These are phyloP conservation scores for Micropoecilia bifurca DNA, from an alignment of 2,797 vertebrate species.

Conservation along the genomic window DNA sequence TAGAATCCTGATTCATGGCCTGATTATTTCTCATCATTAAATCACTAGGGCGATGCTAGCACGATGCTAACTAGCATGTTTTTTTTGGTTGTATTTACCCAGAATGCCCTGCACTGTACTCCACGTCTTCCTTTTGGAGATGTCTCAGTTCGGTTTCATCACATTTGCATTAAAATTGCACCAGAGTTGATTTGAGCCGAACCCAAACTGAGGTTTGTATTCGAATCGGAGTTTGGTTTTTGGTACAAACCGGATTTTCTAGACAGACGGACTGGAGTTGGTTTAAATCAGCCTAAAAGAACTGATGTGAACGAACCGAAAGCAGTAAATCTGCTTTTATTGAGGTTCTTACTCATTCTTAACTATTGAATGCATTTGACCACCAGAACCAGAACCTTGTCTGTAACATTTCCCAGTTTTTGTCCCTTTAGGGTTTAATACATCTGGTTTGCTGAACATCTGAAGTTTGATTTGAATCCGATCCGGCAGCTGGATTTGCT, in stretches of 20 bases:
- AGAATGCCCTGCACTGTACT: background rate
- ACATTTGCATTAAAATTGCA: background rate
- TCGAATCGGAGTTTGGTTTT: background rate
- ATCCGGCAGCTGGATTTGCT: background rate
- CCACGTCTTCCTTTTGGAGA: background rate
- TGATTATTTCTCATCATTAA: background rate
- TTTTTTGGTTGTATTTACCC: background rate
- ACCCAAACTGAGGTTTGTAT: no score
- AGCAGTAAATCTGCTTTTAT: background rate
- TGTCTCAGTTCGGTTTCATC: background rate
- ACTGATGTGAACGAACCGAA: no score
- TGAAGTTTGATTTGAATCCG: background rate
- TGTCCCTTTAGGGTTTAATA: background rate
- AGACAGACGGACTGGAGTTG: background rate
- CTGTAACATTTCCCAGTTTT: background rate
- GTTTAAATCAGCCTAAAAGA: background rate
- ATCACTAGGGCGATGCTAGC: no score
- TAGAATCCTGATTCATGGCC: background rate
- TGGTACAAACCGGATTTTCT: background rate
- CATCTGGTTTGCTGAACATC: background rate
- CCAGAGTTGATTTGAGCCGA: background rate
- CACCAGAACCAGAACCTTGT: background rate
- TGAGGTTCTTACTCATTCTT: background rate
- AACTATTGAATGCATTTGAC: background rate
- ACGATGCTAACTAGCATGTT: background rate